Evolutionary conservation across 2,888 invertebrate species (phyloP), one percentile per base, ranked within the genome.

Genomic region (Amaurobius ferox): DNA sequence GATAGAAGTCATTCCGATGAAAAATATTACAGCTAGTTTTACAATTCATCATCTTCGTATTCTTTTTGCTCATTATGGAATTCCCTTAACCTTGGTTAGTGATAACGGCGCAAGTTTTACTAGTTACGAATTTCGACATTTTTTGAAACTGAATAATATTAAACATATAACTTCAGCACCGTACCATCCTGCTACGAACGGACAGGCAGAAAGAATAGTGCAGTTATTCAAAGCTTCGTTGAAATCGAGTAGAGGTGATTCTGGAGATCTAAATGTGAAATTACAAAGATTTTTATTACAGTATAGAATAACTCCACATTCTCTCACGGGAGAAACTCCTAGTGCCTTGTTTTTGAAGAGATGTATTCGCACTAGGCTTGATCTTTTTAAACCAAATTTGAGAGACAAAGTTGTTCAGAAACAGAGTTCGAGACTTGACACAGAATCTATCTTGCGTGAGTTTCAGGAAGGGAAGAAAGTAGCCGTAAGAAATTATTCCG

Each of bases 261-360:
- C 72, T 61, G 61, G 72, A 72, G 61, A 55, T 72, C 55, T 72
- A 61, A 30, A 72, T 72, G 72, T 72, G 55, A 72, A 72, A 72
- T 61, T 72, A 61, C 72, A 74, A 74, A 74, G 64, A 74, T 74
- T 74, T 64, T 62, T 74, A 74, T 64, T 74, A 64, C 64, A 74
- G 74, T 74, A 74, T 74, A 62, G 64, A 74, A 74, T 74, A 74
- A 74, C 74, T 62, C 74, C 74, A 64, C 74, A 74, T 74, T 74
- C 74, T 64, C 74, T 74, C 62, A 74, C 74, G 40, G 74, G 74
- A 74, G 74, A 64, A 74, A 74, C 74, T 74, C 74, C 74, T 35
- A 74, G 74, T 64, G 62, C 64, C 35, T 39, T 68, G 55, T 78
- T 78, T 70, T 68, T 70, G 68, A 78, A 78, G 39, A 48, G 78